A percentile compares a stretch with the other conserved stretches of the same genome.
phyloP scores from a whole-genome alignment of 1,140 invertebrate species.

The Drosophila micromelanica region DNA sequence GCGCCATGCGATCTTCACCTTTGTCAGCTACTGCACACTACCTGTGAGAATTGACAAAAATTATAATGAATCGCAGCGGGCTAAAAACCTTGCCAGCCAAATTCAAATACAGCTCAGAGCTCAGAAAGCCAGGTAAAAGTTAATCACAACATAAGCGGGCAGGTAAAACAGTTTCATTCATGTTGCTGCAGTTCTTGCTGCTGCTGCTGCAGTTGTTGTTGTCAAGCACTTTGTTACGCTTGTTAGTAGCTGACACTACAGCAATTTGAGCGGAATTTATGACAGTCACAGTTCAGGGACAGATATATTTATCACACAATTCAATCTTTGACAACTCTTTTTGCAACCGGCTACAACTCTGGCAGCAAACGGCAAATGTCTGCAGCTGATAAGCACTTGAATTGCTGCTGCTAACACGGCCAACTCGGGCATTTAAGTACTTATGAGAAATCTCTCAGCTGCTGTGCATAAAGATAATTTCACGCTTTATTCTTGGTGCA shows the following conservation, averaged over 20 bases:
- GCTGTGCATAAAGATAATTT: constrained; percentile 1
- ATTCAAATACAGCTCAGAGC: constrained; percentile 52
- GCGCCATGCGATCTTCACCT: constrained; percentile 70
- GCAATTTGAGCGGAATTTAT: constrained; percentile 65
- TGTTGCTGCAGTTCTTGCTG: constrained; percentile 23
- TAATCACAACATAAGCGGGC: constrained; percentile 59
- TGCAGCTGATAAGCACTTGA: constrained; percentile 13
- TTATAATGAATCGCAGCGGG: constrained; percentile 72
- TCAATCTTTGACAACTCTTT: constrained; percentile 57
- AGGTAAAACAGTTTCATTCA: constrained; percentile 78
- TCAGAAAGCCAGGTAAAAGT: constrained; percentile 61
- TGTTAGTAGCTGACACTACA: constrained; percentile 76
- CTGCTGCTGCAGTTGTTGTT: constrained; percentile 16
- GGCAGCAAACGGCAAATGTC: not conserved
- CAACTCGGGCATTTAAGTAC: not conserved
- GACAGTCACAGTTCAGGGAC: constrained; percentile 47
- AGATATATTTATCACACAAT: constrained; percentile 27
- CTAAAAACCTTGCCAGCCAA: constrained; percentile 23
- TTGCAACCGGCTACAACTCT: constrained; percentile 1
- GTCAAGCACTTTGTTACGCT: constrained; percentile 68
- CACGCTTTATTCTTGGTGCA: not conserved
- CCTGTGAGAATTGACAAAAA: constrained; percentile 79
- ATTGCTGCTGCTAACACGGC: constrained; percentile 8
- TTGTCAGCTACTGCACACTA: constrained; percentile 32
- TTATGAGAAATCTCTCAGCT: not conserved